Percentiles rank a stretch among this genome's conserved stretches.
Evolutionary conservation across 2,888 invertebrate species (phyloP).

Genomic region (Orthonevra nobilis): DNA sequence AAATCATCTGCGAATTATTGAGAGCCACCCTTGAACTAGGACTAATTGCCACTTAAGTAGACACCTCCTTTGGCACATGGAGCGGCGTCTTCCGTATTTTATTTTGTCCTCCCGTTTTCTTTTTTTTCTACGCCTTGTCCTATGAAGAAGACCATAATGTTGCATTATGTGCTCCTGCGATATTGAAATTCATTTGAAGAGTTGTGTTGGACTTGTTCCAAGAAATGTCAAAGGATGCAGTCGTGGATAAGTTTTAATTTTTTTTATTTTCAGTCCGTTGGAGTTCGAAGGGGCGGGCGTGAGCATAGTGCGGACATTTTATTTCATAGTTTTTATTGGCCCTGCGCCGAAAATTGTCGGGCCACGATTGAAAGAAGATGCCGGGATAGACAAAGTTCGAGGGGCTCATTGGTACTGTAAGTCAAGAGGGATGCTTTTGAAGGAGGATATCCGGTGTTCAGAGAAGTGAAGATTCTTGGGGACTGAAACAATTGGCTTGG

Average conservation of each 20-base stretch:
- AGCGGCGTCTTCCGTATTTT: slow-evolving; percentile 4
- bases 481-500: slow-evolving; percentile 38
- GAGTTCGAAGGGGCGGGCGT: slow-evolving; percentile 20
- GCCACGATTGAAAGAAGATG: slow-evolving; percentile 19
- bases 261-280: slow-evolving; percentile 52
- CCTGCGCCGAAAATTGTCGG: no score
- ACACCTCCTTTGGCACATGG: slow-evolving; percentile 63
- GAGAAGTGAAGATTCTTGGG: not conserved
- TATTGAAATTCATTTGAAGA: slow-evolving; percentile 70
- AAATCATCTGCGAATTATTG: slow-evolving; percentile 42
- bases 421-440: slow-evolving; percentile 18
- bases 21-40: slow-evolving; percentile 40
- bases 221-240: slow-evolving; percentile 68
- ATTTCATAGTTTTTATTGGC: slow-evolving; percentile 65
- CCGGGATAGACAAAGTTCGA: slow-evolving; percentile 49
- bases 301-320: slow-evolving; percentile 68
- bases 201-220: slow-evolving; percentile 61
- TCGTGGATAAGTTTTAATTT: slow-evolving; percentile 62
- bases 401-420: slow-evolving; percentile 28
- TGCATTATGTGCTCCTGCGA: slow-evolving; percentile 63
- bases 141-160: slow-evolving; percentile 35
- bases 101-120: not conserved
- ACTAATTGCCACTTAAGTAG: slow-evolving; percentile 69
- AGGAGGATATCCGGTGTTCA: slow-evolving; percentile 40
- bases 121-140: slow-evolving; percentile 6